Evolutionary conservation across 2,888 invertebrate species (phyloP).

Genomic region (Clepsis dumicolana): DNA sequence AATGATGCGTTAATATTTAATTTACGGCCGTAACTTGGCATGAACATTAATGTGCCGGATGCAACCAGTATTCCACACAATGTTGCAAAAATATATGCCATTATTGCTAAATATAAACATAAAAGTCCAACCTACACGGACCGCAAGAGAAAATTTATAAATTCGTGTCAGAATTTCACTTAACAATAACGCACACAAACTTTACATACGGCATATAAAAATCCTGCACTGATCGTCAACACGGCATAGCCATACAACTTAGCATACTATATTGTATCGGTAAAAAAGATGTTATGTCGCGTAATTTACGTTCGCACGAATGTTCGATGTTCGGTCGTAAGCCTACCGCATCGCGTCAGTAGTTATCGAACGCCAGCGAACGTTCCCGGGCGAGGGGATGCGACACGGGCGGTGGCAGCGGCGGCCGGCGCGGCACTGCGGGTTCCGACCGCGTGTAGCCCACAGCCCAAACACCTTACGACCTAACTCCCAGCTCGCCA

Average conservation of each 20-base stretch:
- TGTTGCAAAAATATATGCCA: conserved; percentile 44
- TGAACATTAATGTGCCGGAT: conserved; percentile 4
- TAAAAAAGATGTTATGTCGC: conserved; percentile 57
- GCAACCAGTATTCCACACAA: conserved; percentile 22
- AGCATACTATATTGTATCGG: conserved; percentile 46
- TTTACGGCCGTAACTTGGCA: conserved; percentile 20
- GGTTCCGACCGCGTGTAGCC: conserved; percentile 75
- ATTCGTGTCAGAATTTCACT: conserved; percentile 47
- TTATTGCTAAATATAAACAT: conserved; percentile 34
- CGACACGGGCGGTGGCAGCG: conserved; percentile 69
- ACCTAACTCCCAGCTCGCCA: conserved; percentile 59
- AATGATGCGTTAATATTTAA: conserved; percentile 14
- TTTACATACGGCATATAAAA: conserved; percentile 44
- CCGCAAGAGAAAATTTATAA: conserved; percentile 43
- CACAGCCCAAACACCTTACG: conserved; percentile 63
- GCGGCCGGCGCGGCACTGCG: conserved; percentile 82
- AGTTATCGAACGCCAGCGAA: conserved; percentile 60
- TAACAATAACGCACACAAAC: conserved; percentile 37
- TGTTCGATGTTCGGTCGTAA: conserved; percentile 59
- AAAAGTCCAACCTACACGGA: conserved; percentile 43
- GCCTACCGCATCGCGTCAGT: conserved; percentile 71
- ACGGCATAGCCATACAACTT: conserved; percentile 27
- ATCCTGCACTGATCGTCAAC: conserved; percentile 38
- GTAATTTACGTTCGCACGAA: conserved; percentile 53
- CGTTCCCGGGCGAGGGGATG: conserved; percentile 49